Conservation (phyloP, 2,888 invertebrate genomes). For the Pristionchus arcanus region DNA sequence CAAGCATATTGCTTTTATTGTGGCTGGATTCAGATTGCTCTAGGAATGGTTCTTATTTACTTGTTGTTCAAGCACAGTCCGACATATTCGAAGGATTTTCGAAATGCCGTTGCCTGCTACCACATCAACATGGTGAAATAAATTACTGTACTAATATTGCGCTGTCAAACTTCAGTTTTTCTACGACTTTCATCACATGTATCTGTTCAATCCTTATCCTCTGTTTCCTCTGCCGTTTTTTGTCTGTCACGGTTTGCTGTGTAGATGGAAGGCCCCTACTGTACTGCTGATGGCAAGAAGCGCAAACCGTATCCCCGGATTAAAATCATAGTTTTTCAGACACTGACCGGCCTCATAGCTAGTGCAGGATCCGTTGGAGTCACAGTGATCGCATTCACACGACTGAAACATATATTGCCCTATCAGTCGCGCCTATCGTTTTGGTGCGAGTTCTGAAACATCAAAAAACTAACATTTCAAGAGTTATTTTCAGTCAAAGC, state of each 20-base stretch:
- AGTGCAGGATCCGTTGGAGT: not conserved
- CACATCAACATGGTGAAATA: not conserved
- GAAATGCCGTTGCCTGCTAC: not conserved
- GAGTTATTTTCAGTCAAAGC: not conserved
- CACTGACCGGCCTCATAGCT: not conserved
- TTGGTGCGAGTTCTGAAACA: not conserved
- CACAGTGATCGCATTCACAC: not conserved
- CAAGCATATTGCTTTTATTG: not conserved
- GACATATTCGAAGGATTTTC: not conserved
- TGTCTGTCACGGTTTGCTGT: not conserved
- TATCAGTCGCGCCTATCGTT: not conserved
- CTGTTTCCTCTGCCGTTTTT: not conserved
- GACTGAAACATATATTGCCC: not conserved
- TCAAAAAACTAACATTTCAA: not conserved
- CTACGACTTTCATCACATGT: constrained; percentile 13
- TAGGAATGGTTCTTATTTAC: not conserved
- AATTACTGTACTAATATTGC: not conserved
- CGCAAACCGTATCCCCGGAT: not conserved
- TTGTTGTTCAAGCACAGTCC: not conserved
- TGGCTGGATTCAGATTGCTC: not conserved
- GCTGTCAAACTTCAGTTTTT: not conserved
- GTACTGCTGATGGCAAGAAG: not conserved
- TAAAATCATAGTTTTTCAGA: not conserved
- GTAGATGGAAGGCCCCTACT: not conserved
- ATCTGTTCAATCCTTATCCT: not conserved